A percentile compares a stretch with the other conserved stretches of the same genome.
Conservation (phyloP, 2,113 vertebrate species). For the Neolamprologus sp. region DNA sequence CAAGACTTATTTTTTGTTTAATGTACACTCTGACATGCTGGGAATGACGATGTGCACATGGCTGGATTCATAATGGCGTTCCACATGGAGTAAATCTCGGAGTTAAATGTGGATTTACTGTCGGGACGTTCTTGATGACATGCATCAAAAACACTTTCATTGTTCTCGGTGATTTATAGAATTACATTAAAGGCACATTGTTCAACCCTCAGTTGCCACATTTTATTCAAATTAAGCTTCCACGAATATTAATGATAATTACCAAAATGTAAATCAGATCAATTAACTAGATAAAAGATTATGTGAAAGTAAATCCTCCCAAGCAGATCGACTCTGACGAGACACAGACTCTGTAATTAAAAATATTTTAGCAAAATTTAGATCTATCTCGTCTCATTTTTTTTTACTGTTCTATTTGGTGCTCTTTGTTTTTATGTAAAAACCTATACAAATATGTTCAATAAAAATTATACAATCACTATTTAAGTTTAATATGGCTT, state of each 20-base stretch:
- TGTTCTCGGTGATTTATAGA: background rate
- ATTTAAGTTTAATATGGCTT: background rate
- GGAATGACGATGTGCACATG: slow-evolving; percentile 34
- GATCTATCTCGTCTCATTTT: background rate
- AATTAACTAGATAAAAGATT: background rate
- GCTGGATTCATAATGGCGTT: slow-evolving; percentile 1
- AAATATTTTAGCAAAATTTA: background rate
- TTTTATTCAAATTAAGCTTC: background rate
- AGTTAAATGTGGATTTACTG: slow-evolving; percentile 16
- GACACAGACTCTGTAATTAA: background rate
- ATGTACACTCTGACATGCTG: slow-evolving; percentile 35
- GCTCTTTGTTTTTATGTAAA: background rate
- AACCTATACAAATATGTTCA: background rate
- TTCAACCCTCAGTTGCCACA: background rate
- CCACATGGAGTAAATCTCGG: slow-evolving; percentile 32
- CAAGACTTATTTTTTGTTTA: background rate
- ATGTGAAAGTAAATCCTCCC: background rate
- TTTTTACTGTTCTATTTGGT: background rate
- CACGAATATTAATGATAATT: background rate
- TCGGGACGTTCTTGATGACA: slow-evolving; percentile 16
- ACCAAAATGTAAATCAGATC: background rate
- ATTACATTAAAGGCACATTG: slow-evolving; percentile 62
- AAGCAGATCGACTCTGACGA: background rate
- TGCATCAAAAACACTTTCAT: slow-evolving; percentile 34
- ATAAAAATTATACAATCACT: background rate